These are phyloP conservation scores for Meloidogyne floridensis DNA, from an alignment of 1,140 invertebrate genomes.

Conservation along the genomic window DNA sequence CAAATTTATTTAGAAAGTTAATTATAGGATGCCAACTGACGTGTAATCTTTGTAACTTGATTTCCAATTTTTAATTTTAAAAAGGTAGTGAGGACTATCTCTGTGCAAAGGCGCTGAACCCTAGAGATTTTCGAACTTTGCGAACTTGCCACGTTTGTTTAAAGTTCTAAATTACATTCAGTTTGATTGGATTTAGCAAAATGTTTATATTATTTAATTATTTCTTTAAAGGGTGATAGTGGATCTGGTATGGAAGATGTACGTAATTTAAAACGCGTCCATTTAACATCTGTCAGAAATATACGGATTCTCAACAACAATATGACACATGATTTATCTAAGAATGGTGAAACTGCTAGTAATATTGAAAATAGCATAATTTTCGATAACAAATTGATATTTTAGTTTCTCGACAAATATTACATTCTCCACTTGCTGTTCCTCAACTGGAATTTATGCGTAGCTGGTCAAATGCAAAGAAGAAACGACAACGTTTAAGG, in stretches of 20 bases:
- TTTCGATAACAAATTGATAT: neutral
- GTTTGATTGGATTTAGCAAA: neutral
- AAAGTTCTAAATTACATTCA: neutral
- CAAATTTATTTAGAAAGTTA: too few species aligned
- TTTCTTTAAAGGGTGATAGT: constrained; percentile 37
- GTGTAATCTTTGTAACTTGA: too few species aligned
- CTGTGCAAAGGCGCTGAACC: constrained; percentile 50
- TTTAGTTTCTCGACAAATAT: constrained; percentile 7
- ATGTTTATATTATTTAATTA: neutral
- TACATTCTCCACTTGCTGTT: constrained; percentile 19
- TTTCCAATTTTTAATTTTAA: neutral
- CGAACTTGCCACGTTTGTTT: constrained; percentile 50
- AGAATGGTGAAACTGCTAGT: neutral
- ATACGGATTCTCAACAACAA: neutral
- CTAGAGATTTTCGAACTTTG: constrained; percentile 35
- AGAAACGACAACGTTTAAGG: constrained; percentile 16
- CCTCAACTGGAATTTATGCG: constrained; percentile 21
- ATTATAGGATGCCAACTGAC: too few species aligned
- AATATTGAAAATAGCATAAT: neutral
- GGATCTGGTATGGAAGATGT: constrained; percentile 43
- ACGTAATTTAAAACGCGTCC: too few species aligned
- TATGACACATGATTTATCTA: neutral
- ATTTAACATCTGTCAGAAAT: neutral
- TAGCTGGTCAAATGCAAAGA: neutral
- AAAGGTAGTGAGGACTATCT: constrained; percentile 38